Conservation (phyloP, 2,888 invertebrate genomes). For the Pandemis heparana region DNA sequence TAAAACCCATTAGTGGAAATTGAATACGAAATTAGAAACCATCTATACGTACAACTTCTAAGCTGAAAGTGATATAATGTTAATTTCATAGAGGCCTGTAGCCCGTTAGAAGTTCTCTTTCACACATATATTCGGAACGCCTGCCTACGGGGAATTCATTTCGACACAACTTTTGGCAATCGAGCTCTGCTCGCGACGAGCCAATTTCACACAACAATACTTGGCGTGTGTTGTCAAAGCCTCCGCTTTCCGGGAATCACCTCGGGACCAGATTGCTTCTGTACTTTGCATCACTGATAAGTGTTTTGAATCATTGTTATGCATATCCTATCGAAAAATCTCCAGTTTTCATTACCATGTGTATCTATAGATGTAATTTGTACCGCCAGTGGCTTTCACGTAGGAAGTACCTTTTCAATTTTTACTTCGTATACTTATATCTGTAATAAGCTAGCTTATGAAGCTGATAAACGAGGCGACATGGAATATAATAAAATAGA, state of each 20-base stretch:
- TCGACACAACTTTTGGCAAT: conserved; percentile 54
- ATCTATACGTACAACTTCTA: neutral
- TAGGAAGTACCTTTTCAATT: too few species aligned
- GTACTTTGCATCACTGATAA: conserved; percentile 32
- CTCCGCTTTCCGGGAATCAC: conserved; percentile 26
- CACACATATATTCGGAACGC: conserved; percentile 24
- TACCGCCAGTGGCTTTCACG: neutral
- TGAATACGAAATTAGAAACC: conserved; percentile 8
- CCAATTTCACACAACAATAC: conserved; percentile 54
- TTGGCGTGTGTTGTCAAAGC: conserved; percentile 38
- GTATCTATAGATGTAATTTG: neutral
- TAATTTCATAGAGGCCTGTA: conserved; percentile 26
- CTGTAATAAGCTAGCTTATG: too few species aligned
- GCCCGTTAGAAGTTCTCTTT: conserved; percentile 28
- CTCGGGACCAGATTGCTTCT: conserved; percentile 31
- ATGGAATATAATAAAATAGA: too few species aligned
- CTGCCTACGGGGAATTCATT: conserved; percentile 48
- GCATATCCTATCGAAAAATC: neutral
- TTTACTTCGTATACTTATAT: too few species aligned
- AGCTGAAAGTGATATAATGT: conserved; percentile 7
- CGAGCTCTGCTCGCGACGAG: conserved; percentile 48
- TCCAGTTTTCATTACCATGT: neutral
- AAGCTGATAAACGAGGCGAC: too few species aligned
- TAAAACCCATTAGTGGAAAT: neutral
- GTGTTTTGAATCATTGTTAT: conserved; percentile 21